These are phyloP conservation scores for Zosterops lateralis DNA, from an alignment of 2,113 vertebrate species.

Conservation along the genomic window DNA sequence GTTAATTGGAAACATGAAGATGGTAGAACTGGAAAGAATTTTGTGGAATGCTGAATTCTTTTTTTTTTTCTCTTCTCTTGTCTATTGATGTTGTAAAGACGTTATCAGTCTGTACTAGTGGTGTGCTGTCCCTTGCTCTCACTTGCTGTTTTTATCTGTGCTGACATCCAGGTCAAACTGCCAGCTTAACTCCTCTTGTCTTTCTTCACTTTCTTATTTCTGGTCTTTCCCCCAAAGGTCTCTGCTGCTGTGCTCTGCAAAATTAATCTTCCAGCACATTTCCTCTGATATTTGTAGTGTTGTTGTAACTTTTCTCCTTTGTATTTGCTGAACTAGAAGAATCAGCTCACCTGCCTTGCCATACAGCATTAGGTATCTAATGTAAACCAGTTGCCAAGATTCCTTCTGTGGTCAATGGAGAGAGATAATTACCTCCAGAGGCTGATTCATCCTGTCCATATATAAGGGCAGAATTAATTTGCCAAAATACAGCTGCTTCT, in stretches of 20 bases:
- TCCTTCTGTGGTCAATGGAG: not conserved
- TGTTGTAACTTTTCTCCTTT: not conserved
- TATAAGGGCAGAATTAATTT: not conserved
- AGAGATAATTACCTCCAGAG: not conserved
- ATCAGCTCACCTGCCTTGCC: constrained; percentile 1
- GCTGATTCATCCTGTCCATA: not conserved
- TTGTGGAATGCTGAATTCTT: not conserved
- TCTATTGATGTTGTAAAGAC: not conserved
- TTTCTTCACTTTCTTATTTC: not conserved
- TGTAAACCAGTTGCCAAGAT: not conserved
- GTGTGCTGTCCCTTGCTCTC: not conserved
- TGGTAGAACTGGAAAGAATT: not conserved
- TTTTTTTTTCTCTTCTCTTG: not conserved
- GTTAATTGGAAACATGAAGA: not conserved
- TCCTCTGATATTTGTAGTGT: not conserved
- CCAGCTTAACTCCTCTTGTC: not conserved
- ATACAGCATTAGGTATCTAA: not conserved
- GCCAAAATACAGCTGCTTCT: not conserved
- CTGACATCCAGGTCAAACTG: not conserved
- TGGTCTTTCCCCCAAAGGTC: not conserved
- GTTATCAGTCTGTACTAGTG: not conserved
- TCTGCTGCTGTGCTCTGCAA: not conserved
- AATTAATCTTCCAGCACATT: not conserved
- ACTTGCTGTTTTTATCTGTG: not conserved
- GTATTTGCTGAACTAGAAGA: not conserved